Base-by-base conservation (phyloP, 2,113 vertebrate genomes). In the Laticauda laticaudata region DNA sequence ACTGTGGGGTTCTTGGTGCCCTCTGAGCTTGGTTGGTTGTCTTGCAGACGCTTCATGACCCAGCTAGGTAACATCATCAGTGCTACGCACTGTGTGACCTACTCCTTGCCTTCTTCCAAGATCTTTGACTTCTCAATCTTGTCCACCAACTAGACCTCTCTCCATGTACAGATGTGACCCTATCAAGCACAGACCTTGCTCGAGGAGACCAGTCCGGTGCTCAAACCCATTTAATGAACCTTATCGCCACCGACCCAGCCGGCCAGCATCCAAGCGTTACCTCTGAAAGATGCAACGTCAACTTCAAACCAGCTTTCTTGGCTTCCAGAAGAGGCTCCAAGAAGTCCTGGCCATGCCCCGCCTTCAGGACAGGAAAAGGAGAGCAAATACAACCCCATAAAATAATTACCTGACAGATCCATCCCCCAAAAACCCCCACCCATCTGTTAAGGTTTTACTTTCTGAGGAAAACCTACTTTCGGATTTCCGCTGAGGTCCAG, bases 401-500 rank as follows among this genome's bases (percentile, higher is more conserved):
- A 48, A 43, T 11, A 51, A 64, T 21, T 4, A 86, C 53, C 2
- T 11, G 11, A 43, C 15, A 26, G 24, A 64, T 2, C 14, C 5
- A 2, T 34, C 0, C 8, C 48, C 48, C 3, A 7, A 14, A 69
- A 15, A 11, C 5, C 5, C 21, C 9, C 0, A 0, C 20, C 92
- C 88, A 95, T 23, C 21, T 3, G 6, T 51, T 87, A 20, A 8
- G 53, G 3, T 7, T 12, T 5, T 54, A 2, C n/a, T 8, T 59
- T 14, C n/a, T 39, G 90, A 59, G 93, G 93, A 91, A 51, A 95
- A 95, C 98, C 97, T 96, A 99, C 99, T 0, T 93, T 98, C 69
- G 99, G 99, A 95, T 99, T 98, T 93, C 99, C 99, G 88, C 99
- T 99, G 89, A 99, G 97, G 93, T 99, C 99, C 59, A 99, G 94